Base-by-base conservation (phyloP, 1,140 invertebrate species). In the Drosophila littoralis region DNA sequence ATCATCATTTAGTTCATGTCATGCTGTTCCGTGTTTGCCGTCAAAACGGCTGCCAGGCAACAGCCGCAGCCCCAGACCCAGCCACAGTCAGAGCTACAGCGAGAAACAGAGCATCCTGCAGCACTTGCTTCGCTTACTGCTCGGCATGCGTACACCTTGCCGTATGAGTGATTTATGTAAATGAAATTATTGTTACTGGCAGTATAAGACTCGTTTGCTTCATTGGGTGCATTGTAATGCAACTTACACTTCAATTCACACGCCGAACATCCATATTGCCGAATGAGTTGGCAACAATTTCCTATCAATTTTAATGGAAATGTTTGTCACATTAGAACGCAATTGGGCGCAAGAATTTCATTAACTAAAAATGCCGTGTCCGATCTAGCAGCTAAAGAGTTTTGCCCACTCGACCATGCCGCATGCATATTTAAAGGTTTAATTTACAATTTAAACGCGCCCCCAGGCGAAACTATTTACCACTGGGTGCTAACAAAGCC, bases 161-260 rank as follows among this genome's bases (percentile, higher is more conserved):
- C 68, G 79, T 66, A 68, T 69, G 71, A 81, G 77, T 85, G 82
- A 85, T 86, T 86, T 85, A 85, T 85, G 82, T 67, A 79, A 85
- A 86, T 81, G 43, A 81, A 85, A 81, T 73, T 85, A 66, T 69
- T 75, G 28, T 17, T 33, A 59, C 66, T 17, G 51, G 54, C 55
- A 58, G 59, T 69, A 74, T 66, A 35, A 66, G 72, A 67, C 45
- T 61, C 48, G 71, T 48, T 66, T 36, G 46, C 79, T 65, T 61
- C 71, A 79, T 75, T 54, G 55, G 66, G 79, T 40, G 74, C 42
- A 59, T 51, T 42, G 55, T 50, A 71, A 59, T 32, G 28, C 7
- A 67, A 58, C n/a, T 50, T 28, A n/a, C 60, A 57, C 40, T 33
- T 54, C 58, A 55, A 46, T 61, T 51, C 66, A 61, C 66, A 54